Conservation (phyloP, 1,140 invertebrate species). For the Heliconius eleuchia region DNA sequence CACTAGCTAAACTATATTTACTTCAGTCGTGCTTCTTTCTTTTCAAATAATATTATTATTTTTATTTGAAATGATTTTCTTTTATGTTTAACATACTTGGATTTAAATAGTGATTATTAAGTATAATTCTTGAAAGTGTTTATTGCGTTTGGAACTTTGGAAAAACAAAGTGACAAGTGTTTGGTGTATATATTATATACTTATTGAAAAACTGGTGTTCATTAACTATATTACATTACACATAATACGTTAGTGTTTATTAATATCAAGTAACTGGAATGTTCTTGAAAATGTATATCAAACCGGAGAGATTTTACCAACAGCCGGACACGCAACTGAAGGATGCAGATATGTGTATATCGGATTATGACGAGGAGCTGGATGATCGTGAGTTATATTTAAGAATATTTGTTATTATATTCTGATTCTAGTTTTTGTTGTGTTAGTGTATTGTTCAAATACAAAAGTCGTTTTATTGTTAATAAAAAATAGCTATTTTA, state of each 20-base stretch:
- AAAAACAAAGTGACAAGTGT: conserved; percentile 25
- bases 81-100: not conserved
- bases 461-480: no score
- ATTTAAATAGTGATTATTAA: conserved; percentile 13
- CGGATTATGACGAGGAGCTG: conserved; percentile 69
- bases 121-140: not conserved
- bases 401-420: not conserved
- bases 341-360: conserved; percentile 59
- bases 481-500: no score
- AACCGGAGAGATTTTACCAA: conserved; percentile 71
- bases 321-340: conserved; percentile 63
- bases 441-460: no score
- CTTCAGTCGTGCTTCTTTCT: not conserved
- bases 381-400: conserved; percentile 61
- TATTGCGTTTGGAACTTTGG: conserved; percentile 2
- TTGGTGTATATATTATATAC: not conserved
- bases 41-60: not conserved
- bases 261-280: conserved; percentile 46
- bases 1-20: not conserved
- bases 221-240: not conserved
- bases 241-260: not conserved
- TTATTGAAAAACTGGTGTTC: conserved; percentile 21
- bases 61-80: not conserved
- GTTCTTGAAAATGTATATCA: conserved; percentile 75
- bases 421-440: no score